Conservation (phyloP, 2,888 invertebrate species). For the Pimpla rufipes region DNA sequence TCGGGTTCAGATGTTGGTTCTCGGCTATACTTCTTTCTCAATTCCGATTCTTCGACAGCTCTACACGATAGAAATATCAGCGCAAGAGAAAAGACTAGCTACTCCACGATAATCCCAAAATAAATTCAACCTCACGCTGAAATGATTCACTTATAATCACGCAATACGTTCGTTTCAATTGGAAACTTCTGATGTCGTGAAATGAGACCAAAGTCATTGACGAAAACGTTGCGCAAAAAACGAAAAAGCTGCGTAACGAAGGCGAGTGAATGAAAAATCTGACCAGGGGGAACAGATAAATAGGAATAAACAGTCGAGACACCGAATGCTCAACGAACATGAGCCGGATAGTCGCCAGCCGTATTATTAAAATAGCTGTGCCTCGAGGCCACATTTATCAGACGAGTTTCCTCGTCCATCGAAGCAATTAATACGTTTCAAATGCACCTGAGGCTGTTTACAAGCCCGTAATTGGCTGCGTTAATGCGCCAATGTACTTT, state of each 20-base stretch:
- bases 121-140: too few species aligned
- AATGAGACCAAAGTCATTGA: not conserved
- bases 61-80: not conserved
- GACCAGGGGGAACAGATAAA: not conserved
- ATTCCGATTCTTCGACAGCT: not conserved
- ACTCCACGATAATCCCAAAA: too few species aligned
- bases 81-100: not conserved
- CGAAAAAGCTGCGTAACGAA: not conserved
- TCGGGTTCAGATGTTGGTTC: not conserved
- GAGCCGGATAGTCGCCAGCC: not conserved
- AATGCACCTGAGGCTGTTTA: not conserved
- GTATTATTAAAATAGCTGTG: not conserved
- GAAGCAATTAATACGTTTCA: slow-evolving; percentile 5
- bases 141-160: too few species aligned
- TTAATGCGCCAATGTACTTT: not conserved
- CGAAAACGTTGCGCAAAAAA: not conserved
- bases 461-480: not conserved
- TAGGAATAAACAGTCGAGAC: not conserved
- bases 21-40: not conserved
- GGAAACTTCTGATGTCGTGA: too few species aligned
- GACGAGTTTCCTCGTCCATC: not conserved
- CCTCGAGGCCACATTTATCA: not conserved
- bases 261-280: not conserved
- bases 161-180: too few species aligned
- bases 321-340: not conserved